phyloP scores from a whole-genome alignment of 2,797 vertebrate genomes.

The Sebastes umbrosus region DNA sequence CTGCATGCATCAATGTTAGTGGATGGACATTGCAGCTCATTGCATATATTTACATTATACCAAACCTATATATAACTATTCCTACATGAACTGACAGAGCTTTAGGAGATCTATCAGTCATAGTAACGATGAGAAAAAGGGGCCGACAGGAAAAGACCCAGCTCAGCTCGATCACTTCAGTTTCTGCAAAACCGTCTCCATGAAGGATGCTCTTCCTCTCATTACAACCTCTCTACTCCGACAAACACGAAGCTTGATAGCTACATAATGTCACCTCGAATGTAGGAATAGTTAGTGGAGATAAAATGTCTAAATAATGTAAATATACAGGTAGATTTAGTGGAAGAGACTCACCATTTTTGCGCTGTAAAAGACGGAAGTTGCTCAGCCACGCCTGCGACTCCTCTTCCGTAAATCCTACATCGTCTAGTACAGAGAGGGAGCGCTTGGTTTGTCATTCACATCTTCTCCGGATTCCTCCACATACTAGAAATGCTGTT shows the following conservation, averaged over 20 bases:
- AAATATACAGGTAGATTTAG: background rate
- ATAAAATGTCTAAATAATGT: background rate
- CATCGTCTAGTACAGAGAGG: conserved; percentile 30
- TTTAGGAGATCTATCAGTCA: background rate
- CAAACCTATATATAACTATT: no score
- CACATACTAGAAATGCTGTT: accelerated
- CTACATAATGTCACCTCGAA: background rate
- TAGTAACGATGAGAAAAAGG: background rate
- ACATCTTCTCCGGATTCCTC: accelerated
- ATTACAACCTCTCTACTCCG: background rate
- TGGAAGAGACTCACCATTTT: conserved; percentile 81
- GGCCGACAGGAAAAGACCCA: conserved; percentile 39
- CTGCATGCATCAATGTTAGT: background rate
- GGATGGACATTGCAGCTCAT: background rate
- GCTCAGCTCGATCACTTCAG: conserved; percentile 38
- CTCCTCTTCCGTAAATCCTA: conserved; percentile 78
- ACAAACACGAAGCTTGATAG: background rate
- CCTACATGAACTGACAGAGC: accelerated
- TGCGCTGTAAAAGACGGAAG: conserved; percentile 83
- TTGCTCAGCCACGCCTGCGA: conserved; percentile 83
- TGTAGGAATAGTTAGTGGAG: background rate
- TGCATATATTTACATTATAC: background rate
- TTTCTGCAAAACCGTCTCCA: conserved; percentile 20
- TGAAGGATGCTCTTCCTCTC: conserved; percentile 56
- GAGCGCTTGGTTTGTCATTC: background rate